Evolutionary conservation across 2,888 invertebrate species (phyloP), one percentile per base, ranked within the genome.

Genomic region (Philonicus albiceps): DNA sequence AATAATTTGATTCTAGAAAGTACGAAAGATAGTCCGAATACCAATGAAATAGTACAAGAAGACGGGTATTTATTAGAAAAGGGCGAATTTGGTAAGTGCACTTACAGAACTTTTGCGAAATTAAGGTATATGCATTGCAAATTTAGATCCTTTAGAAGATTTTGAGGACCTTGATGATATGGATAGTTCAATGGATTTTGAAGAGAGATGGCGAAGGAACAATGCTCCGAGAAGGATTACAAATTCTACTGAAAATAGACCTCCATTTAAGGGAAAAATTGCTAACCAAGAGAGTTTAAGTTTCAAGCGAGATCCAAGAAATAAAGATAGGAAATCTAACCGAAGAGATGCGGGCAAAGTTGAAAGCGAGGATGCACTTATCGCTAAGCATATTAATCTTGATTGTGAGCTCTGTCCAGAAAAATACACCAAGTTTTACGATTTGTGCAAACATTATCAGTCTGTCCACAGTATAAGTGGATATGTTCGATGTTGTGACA

Each of bases 401-500:
- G 76, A 78, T 13, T 86, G 87, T 84, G 86, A 87, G 49, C 34
- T 76, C 30, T 87, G 87, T 27, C 19, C 13, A 2, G 34, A 55
- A 13, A 64, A 81, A 27, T 84, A 72, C 37, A 22, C 37, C 0
- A 86, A 73, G 8, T 87, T 87, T 72, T 64, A 13, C 30, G 87
- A 87, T 37, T 34, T 87, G 37, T 37, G 22, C 34, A 85, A 27
- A 16, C 87, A 87, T 78, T 87, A 87, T 53, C 64, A 78, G 30
- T 13, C 16, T 13, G 49, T 49, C 8, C 87, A 87, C 74, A 78
- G 84, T 13, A 87, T 86, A n/a, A 86, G 86, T 19, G 87, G 87
- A 37, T 87, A 86, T 72, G 86, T 78, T 16, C 34, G 86, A 53
- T 87, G 87, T 73, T 87, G 87, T 49, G 80, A 81, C 34, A 87